Conservation (phyloP, 2,888 invertebrate species). For the Sepiola atlantica region DNA sequence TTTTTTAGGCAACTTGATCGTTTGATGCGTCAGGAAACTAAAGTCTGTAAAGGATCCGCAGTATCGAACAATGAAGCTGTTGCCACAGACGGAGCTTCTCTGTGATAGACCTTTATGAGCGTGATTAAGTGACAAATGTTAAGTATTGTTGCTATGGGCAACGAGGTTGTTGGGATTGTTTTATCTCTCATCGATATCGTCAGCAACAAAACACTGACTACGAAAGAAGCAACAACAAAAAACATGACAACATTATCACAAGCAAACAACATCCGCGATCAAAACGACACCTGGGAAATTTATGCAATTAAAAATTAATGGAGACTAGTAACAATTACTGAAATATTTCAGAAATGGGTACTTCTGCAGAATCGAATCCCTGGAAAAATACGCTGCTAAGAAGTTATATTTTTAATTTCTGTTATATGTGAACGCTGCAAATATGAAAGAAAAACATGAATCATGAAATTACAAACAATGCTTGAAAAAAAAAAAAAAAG, state of each 20-base stretch:
- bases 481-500: background rate
- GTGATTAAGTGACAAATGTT: background rate
- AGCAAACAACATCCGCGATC: background rate
- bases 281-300: background rate
- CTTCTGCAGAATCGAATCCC: background rate
- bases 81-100: conserved; percentile 1
- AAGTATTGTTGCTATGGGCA: background rate
- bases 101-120: background rate
- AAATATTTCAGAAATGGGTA: background rate
- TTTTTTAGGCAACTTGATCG: conserved; percentile 40
- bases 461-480: background rate
- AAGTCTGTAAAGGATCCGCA: conserved; percentile 36
- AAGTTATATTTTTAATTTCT: no score
- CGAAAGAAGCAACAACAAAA: background rate
- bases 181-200: background rate
- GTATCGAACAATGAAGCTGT: conserved; percentile 3
- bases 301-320: background rate
- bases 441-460: no score
- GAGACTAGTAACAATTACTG: background rate
- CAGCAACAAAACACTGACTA: background rate
- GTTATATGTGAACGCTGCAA: no score
- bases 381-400: no score
- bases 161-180: background rate
- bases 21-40: conserved; percentile 40
- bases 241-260: background rate